Conservation (phyloP, 64 coral and sea anemone genomes). For the Montipora cactus region DNA sequence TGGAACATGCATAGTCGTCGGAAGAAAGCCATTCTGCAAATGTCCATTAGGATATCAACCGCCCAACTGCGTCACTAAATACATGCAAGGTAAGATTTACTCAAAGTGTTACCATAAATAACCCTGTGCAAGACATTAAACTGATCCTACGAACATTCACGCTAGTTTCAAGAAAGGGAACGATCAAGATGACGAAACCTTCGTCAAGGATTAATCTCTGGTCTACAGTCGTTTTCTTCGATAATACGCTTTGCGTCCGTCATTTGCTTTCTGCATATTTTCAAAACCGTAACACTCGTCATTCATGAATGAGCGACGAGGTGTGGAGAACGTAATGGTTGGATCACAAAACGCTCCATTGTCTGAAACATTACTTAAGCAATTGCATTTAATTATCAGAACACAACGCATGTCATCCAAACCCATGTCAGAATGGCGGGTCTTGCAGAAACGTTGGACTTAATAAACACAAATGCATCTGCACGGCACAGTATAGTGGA, state of each 20-base stretch:
- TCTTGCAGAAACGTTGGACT: slow-evolving; percentile 32
- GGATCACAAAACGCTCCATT: not conserved
- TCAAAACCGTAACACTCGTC: not conserved
- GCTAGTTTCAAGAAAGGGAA: not conserved
- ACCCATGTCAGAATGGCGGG: slow-evolving; percentile 78
- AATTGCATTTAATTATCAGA: not conserved
- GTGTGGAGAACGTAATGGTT: not conserved
- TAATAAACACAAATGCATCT: slow-evolving; percentile 32
- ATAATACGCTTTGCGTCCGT: not conserved
- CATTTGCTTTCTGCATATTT: not conserved
- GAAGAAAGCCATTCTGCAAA: slow-evolving; percentile 34
- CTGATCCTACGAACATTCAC: not conserved
- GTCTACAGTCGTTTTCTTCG: not conserved
- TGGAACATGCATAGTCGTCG: slow-evolving; percentile 35
- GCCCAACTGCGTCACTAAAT: not conserved
- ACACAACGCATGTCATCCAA: slow-evolving; percentile 65
- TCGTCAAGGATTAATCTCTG: no score
- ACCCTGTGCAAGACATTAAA: not conserved
- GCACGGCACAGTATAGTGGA: slow-evolving; percentile 20
- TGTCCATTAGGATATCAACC: slow-evolving; percentile 22
- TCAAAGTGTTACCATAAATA: not conserved
- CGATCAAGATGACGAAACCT: no score
- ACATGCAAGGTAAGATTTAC: not conserved
- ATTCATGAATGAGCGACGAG: not conserved
- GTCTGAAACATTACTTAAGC: not conserved